These are phyloP conservation scores for Gambelia wislizenii DNA, from an alignment of 2,797 vertebrate genomes.

Conservation along the genomic window DNA sequence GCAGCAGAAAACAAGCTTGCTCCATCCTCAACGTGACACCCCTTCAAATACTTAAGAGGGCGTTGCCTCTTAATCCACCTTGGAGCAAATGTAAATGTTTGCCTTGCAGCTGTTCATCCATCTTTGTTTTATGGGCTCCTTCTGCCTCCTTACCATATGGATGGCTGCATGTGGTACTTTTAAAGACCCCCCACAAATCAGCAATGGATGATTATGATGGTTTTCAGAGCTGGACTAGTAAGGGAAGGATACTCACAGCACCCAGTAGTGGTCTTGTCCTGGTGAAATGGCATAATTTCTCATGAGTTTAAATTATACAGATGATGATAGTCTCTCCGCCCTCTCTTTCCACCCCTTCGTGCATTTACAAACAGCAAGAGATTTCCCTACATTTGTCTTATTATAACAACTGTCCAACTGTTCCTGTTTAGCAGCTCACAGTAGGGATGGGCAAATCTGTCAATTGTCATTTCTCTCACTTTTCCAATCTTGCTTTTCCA, in stretches of 20 bases:
- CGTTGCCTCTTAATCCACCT: no score
- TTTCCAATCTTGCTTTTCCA: neutral
- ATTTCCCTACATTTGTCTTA: neutral
- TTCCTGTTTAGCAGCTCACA: neutral
- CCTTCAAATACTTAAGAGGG: no score
- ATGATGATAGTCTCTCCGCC: neutral
- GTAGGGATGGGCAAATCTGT: neutral
- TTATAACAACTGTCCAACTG: neutral
- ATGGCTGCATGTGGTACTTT: neutral
- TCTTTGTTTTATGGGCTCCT: neutral
- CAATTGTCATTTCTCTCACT: neutral
- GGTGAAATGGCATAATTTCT: neutral
- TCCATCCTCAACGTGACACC: no score
- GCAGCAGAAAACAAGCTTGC: no score
- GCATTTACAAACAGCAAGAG: neutral
- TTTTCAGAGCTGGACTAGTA: neutral
- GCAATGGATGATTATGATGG: no score
- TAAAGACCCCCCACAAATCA: no score
- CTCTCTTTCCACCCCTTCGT: neutral
- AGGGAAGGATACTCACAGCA: neutral
- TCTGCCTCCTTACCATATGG: neutral
- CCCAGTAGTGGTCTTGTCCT: neutral
- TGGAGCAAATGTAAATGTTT: no score
- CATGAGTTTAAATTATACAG: neutral
- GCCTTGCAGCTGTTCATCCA: no score